These are phyloP conservation scores for Rhagoletis pomonella DNA, from an alignment of 1,140 invertebrate species.

Conservation along the genomic window DNA sequence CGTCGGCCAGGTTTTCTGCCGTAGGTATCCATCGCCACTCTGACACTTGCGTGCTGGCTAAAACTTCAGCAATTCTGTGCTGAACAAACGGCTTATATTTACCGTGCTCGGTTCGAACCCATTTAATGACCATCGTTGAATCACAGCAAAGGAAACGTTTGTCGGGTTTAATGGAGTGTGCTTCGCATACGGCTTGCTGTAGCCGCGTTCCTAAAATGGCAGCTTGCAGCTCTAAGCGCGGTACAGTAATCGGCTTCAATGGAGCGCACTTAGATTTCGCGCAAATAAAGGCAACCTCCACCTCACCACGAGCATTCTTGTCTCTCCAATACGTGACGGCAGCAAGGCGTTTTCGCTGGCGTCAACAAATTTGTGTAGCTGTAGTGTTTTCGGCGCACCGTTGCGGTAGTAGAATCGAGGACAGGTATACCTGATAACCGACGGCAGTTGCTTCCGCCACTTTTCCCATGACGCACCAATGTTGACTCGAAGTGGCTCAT, in stretches of 20 bases:
- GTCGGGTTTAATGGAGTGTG: not conserved
- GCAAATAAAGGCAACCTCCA: conserved; percentile 11
- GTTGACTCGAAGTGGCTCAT: too few species aligned
- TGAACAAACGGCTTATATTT: conserved; percentile 59
- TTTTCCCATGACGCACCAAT: too few species aligned
- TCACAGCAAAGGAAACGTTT: too few species aligned
- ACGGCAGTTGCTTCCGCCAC: too few species aligned
- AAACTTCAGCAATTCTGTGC: conserved; percentile 63
- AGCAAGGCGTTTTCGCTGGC: conserved; percentile 46
- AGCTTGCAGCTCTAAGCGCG: not conserved
- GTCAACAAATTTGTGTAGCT: too few species aligned
- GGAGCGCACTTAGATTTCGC: conserved; percentile 60
- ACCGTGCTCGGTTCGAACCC: conserved; percentile 1
- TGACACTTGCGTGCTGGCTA: conserved; percentile 48
- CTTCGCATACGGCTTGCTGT: conserved; percentile 33
- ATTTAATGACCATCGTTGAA: conserved; percentile 14
- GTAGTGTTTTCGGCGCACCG: too few species aligned
- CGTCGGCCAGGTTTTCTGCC: conserved; percentile 66
- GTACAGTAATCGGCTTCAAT: not conserved
- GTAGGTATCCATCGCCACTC: conserved; percentile 64
- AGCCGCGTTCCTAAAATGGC: conserved; percentile 58
- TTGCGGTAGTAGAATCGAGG: too few species aligned
- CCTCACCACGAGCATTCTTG: conserved; percentile 62
- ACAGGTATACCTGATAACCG: too few species aligned
- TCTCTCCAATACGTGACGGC: not conserved